Evolutionary conservation across 2,113 vertebrate genomes (phyloP), one percentile per base, ranked within the genome.

Genomic region (Sander lucioperca): DNA sequence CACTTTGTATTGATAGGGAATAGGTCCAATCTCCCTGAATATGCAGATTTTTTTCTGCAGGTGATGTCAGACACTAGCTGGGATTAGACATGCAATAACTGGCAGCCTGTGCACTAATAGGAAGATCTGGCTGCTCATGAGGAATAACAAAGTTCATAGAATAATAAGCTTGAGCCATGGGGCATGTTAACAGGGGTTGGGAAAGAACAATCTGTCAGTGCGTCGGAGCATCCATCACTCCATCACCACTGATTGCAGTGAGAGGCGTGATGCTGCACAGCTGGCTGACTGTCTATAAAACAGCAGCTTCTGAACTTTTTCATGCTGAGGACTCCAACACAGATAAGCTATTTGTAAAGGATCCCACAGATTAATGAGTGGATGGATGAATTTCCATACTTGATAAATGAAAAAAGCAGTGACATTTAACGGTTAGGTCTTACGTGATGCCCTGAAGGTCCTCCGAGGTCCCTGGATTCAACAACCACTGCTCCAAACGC

Each of bases 221-320:
- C 36, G 65, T 80, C 84, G 88, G 84, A 89, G 91, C 92, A 92
- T 89, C 87, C 75, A 82, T 92, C 93, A 91, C 92, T 93, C 92
- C 87, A 91, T 94, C 94, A 92, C 89, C 36, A 50, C 90, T 92
- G 94, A 95, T 91, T 95, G 93, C 92, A 84, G 88, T 73, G 88
- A 91, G 87, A 92, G 91, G 88, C 85, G 88, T 86, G 91, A 93
- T 93, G 90, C 90, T 82, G 89, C 92, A 86, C 94, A 95, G 94
- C 93, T 92, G 93, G 87, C 79, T 86, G 90, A 84, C 89, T 93
- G 90, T 92, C 92, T 91, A 79, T 89, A 86, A 92, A 88, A 83
- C 81, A 76, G 81, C 56, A 50, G 62, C 81, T 87, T 74, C 80
- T 80, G 30, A 89, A 90, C 78, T 82, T 91, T 79, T 58, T 88